Evolutionary conservation across 2,888 invertebrate species (phyloP).

Genomic region (Cosmia pyralina): DNA sequence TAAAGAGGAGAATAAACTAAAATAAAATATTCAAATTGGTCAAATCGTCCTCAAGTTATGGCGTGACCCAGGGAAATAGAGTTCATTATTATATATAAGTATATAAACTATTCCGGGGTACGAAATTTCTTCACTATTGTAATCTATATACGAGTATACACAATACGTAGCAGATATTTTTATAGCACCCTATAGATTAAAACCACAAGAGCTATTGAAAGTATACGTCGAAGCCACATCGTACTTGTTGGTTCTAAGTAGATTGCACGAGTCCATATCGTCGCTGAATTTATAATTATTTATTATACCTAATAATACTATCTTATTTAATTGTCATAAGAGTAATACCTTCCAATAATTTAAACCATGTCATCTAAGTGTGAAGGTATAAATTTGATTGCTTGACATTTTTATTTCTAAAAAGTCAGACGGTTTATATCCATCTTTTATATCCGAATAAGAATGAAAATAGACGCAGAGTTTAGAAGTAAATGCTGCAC

Average conservation of each 20-base stretch:
- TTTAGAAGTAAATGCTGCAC: slow-evolving; percentile 34
- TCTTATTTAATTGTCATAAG: neutral
- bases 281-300: neutral
- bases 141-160: too few relatives aligned
- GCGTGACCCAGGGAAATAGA: too few relatives aligned
- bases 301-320: neutral
- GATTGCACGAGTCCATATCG: neutral
- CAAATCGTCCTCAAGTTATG: too few relatives aligned
- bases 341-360: neutral
- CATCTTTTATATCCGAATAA: slow-evolving; percentile 32
- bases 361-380: neutral
- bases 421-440: slow-evolving; percentile 28
- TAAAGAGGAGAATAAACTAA: too few relatives aligned
- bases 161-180: too few relatives aligned
- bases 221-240: too few relatives aligned
- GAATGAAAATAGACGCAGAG: slow-evolving; percentile 32
- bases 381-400: slow-evolving; percentile 11
- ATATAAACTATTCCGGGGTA: too few relatives aligned
- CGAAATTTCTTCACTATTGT: too few relatives aligned
- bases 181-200: neutral
- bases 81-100: too few relatives aligned
- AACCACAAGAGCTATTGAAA: neutral
- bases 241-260: neutral
- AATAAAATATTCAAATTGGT: too few relatives aligned
- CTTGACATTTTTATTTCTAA: slow-evolving; percentile 29